Percentiles rank a stretch among this genome's conserved stretches.
Conservation (phyloP, 2,113 vertebrate genomes). For the Chitala chitala region DNA sequence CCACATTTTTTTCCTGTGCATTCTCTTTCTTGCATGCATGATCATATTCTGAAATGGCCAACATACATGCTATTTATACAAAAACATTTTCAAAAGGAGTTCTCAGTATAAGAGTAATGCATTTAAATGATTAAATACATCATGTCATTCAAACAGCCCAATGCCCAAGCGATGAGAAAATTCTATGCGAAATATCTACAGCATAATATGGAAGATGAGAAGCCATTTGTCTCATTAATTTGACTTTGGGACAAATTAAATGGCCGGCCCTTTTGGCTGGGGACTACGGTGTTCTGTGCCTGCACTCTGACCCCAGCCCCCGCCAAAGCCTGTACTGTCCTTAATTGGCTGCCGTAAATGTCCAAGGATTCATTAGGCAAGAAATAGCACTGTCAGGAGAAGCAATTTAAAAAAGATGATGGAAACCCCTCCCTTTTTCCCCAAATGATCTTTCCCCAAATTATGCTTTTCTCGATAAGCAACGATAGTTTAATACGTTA, state of each 20-base stretch:
- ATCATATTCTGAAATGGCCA: no score
- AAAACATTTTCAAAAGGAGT: no score
- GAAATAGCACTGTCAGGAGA: conserved; percentile 59
- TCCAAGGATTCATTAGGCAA: conserved; percentile 62
- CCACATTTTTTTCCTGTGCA: no score
- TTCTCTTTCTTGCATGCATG: no score
- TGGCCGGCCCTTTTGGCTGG: conserved; percentile 16
- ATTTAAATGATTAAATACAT: background rate
- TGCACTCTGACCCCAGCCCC: conserved; percentile 59
- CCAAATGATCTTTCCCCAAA: conserved; percentile 55
- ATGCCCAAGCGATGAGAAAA: background rate
- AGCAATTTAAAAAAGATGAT: conserved; percentile 67
- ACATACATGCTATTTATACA: no score
- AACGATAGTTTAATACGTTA: conserved; percentile 89
- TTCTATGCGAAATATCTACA: conserved; percentile 28
- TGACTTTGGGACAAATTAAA: conserved; percentile 53
- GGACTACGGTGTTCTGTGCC: conserved; percentile 11
- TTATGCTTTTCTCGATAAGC: conserved; percentile 75
- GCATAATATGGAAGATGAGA: background rate
- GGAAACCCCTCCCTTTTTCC: conserved; percentile 52
- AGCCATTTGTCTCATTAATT: conserved; percentile 56
- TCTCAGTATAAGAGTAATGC: background rate
- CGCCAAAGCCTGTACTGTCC: conserved; percentile 58
- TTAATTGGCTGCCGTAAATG: conserved; percentile 72
- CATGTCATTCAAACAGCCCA: background rate